Conservation (phyloP, 1,140 invertebrate species). For the Brachionus paranguensis region DNA sequence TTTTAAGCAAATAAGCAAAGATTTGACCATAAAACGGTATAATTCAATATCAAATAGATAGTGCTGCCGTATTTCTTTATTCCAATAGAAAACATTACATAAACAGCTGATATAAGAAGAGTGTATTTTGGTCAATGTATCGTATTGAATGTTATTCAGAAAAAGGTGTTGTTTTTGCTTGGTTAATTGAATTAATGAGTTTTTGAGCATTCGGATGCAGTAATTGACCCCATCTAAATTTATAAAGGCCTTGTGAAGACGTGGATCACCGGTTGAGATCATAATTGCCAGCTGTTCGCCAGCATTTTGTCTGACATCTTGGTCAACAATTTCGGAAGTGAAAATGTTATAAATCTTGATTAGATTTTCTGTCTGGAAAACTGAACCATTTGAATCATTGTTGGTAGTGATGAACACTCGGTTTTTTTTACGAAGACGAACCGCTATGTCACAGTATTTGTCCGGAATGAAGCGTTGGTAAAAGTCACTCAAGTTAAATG, state of each 20-base stretch:
- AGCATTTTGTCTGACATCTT: slow-evolving; percentile 17
- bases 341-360: slow-evolving; percentile 30
- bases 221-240: slow-evolving; percentile 37
- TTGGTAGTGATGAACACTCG: not conserved
- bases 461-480: not conserved
- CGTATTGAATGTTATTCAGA: not conserved
- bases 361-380: slow-evolving; percentile 28
- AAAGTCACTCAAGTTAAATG: not conserved
- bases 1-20: not conserved
- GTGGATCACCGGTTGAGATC: slow-evolving; percentile 19
- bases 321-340: slow-evolving; percentile 2
- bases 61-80: slow-evolving; percentile 5
- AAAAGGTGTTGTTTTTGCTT: not conserved
- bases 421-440: not conserved
- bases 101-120: slow-evolving; percentile 4
- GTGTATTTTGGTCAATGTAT: not conserved
- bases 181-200: not conserved
- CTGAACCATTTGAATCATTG: not conserved
- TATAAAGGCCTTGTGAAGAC: slow-evolving; percentile 11
- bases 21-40: not conserved
- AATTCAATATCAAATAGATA: slow-evolving; percentile 25
- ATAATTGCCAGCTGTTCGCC: slow-evolving; percentile 28
- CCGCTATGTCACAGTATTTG: slow-evolving; percentile 3
- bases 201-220: not conserved
- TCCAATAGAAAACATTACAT: slow-evolving; percentile 20